phyloP scores from a whole-genome alignment of 1,140 invertebrate species.

The Carposina sasakii region DNA sequence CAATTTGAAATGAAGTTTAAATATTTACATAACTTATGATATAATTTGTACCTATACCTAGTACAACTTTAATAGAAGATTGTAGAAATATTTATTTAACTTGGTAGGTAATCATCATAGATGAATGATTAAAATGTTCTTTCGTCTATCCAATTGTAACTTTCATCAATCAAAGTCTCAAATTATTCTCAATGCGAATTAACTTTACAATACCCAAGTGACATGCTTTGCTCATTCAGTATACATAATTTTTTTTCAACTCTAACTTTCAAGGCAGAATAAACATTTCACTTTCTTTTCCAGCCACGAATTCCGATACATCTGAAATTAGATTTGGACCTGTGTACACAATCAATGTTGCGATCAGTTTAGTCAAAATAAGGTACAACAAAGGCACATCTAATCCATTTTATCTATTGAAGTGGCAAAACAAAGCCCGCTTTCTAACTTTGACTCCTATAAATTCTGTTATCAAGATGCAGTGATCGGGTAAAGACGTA shows the following conservation, averaged over 20 bases:
- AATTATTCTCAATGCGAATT: no score
- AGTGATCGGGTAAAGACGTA: slow-evolving; percentile 23
- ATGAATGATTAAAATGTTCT: no score
- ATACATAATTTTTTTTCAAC: background rate
- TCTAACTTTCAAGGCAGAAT: background rate
- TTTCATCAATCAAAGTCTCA: no score
- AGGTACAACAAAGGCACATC: slow-evolving; percentile 10
- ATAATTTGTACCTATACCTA: no score
- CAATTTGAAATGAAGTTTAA: no score
- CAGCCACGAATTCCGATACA: background rate
- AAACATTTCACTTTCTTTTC: background rate
- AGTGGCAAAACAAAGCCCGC: slow-evolving; percentile 35
- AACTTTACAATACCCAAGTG: no score
- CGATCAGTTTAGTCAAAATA: background rate
- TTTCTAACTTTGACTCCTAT: slow-evolving; percentile 39
- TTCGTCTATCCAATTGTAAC: no score
- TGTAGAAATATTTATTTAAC: no score
- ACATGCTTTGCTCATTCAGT: no score
- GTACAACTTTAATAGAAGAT: no score
- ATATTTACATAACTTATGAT: no score
- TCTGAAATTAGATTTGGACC: background rate
- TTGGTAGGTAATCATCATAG: no score
- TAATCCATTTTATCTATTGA: slow-evolving; percentile 30
- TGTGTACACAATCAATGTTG: background rate
- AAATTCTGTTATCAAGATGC: slow-evolving; percentile 44